phyloP scores from a whole-genome alignment of 1,140 invertebrate genomes.

The Octopus sinensis region DNA sequence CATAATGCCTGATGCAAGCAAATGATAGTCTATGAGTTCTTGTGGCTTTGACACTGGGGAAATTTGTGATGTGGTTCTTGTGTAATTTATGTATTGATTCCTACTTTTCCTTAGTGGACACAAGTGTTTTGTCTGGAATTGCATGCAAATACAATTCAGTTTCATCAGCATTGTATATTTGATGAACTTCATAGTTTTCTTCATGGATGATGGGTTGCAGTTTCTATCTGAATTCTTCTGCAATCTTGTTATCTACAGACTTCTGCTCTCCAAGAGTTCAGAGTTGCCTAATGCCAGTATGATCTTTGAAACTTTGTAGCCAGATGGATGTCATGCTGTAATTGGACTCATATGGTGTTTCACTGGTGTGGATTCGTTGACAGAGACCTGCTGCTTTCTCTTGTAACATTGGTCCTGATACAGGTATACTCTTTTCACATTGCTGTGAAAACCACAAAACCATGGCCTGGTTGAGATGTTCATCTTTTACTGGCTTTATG shows the following conservation, averaged over 20 bases:
- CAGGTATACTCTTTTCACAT: slow-evolving; percentile 1
- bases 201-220: slow-evolving; percentile 4
- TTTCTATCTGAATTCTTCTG: slow-evolving; percentile 8
- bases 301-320: slow-evolving; percentile 4
- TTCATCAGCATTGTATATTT: slow-evolving; percentile 5
- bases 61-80: slow-evolving; percentile 1
- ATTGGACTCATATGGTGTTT: slow-evolving; percentile 1
- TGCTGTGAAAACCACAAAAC: slow-evolving; percentile 4
- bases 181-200: background rate
- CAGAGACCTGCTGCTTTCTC: background rate
- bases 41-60: background rate
- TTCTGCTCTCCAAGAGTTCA: background rate
- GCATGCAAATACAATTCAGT: slow-evolving; percentile 1
- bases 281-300: background rate
- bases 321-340: background rate
- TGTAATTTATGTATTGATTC: background rate
- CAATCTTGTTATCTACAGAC: background rate
- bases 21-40: background rate
- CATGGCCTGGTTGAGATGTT: slow-evolving; percentile 4
- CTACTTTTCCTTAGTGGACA: background rate
- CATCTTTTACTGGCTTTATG: slow-evolving; percentile 7
- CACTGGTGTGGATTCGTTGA: slow-evolving; percentile 3
- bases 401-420: slow-evolving; percentile 1
- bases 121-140: background rate
- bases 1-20: slow-evolving; percentile 7